Percentiles rank a stretch among this genome's conserved stretches.
phyloP scores from a whole-genome alignment of 2,797 vertebrate species.

The Ispidina lecontei region DNA sequence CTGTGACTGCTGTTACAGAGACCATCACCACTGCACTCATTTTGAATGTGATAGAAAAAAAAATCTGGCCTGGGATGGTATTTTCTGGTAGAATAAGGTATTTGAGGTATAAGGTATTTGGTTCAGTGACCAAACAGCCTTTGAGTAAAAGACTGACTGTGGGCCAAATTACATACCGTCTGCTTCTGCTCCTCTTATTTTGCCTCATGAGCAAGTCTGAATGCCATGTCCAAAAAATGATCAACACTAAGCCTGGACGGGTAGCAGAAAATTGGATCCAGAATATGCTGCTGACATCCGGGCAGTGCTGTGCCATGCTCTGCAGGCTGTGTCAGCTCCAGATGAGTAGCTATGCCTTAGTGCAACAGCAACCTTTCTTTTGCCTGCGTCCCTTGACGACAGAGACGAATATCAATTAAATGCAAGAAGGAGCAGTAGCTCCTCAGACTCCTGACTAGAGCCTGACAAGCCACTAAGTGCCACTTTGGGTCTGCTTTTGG shows the following conservation, averaged over 20 bases:
- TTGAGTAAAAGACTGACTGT: neutral
- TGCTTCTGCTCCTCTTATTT: neutral
- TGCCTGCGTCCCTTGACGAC: neutral
- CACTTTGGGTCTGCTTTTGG: neutral
- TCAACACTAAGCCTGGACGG: neutral
- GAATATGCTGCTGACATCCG: neutral
- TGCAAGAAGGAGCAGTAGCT: neutral
- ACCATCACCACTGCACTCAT: neutral
- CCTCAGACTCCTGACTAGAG: neutral
- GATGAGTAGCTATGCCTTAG: neutral
- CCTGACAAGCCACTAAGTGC: neutral
- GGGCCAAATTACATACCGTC: neutral
- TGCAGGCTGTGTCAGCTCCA: neutral
- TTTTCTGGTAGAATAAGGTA: neutral
- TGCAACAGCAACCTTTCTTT: neutral
- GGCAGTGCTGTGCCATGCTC: neutral
- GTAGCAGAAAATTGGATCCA: neutral
- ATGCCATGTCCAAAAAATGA: neutral
- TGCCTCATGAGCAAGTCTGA: neutral
- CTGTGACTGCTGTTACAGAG: neutral
- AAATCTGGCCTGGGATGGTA: neutral
- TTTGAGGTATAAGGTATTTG: neutral
- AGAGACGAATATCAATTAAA: neutral
- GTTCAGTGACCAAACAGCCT: accelerated
- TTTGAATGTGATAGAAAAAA: neutral